Evolutionary conservation across 2,888 invertebrate genomes (phyloP).

Genomic region (Brachyptera risi): DNA sequence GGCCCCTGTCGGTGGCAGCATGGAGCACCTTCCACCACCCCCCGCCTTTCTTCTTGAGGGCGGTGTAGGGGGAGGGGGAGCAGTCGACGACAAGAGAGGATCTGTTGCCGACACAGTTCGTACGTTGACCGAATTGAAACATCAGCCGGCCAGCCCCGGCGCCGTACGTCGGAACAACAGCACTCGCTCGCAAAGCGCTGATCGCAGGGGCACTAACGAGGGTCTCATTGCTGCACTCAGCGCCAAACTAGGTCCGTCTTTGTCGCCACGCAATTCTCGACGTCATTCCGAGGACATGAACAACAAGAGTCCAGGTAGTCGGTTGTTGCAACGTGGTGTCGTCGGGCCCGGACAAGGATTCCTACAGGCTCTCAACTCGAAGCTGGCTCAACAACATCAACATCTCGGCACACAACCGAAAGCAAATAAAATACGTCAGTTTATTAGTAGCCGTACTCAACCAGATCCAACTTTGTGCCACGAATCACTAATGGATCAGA

Average conservation of each 20-base stretch:
- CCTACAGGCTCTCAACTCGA: conserved; percentile 76
- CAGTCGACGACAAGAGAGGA: conserved; percentile 55
- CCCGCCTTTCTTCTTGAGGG: conserved; percentile 67
- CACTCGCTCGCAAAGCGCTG: conserved; percentile 56
- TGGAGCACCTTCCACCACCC: conserved; percentile 66
- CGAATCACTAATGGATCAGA: conserved; percentile 92
- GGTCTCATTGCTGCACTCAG: conserved; percentile 66
- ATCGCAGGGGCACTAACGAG: conserved; percentile 44
- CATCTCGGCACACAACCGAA: conserved; percentile 47
- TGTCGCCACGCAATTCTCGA: conserved; percentile 54
- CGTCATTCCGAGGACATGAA: conserved; percentile 48
- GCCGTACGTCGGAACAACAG: conserved; percentile 38
- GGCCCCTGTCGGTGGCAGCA: conserved; percentile 41
- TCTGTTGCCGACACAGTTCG: conserved; percentile 77
- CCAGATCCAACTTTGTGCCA: conserved; percentile 75
- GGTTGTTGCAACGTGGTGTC: not conserved
- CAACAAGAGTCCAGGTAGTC: conserved; percentile 23
- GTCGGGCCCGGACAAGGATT: conserved; percentile 52
- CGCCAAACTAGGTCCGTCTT: conserved; percentile 61
- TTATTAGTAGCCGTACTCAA: conserved; percentile 53
- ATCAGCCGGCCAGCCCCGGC: conserved; percentile 82
- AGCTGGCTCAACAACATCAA: conserved; percentile 55
- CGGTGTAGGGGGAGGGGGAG: conserved; percentile 34
- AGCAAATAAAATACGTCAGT: conserved; percentile 64
- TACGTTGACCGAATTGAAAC: conserved; percentile 77